Conservation (phyloP, 2,113 vertebrate genomes). For the Aptenodytes patagonicus region DNA sequence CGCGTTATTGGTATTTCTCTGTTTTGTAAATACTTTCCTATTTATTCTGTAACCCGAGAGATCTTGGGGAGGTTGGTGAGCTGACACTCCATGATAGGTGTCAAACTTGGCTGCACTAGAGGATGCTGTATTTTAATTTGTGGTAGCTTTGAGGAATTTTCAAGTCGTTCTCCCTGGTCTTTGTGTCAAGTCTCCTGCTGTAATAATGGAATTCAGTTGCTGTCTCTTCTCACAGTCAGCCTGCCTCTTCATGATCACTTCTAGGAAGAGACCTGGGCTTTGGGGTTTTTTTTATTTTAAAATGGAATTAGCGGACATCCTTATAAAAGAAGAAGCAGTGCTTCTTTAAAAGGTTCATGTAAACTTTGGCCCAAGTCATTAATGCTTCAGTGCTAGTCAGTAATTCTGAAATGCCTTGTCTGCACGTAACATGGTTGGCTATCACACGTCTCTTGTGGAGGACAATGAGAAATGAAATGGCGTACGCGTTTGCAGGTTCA, state of each 20-base stretch:
- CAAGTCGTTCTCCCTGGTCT: not conserved
- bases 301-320: not conserved
- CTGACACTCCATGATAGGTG: not conserved
- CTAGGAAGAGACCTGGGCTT: not conserved
- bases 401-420: not conserved
- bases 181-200: not conserved
- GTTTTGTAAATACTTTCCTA: not conserved
- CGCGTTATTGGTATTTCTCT: not conserved
- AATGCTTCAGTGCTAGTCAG: not conserved
- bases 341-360: not conserved
- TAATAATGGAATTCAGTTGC: not conserved
- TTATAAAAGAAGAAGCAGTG: not conserved
- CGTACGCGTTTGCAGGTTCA: not conserved
- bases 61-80: not conserved
- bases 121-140: not conserved
- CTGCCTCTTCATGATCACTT: not conserved
- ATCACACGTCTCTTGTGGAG: not conserved
- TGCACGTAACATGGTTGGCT: fast-evolving
- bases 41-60: not conserved
- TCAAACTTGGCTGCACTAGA: not conserved
- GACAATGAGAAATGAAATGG: not conserved
- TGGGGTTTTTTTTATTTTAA: not conserved
- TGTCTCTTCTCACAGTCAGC: not conserved
- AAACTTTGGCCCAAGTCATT: not conserved
- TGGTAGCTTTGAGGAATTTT: not conserved